Percentiles rank a stretch among this genome's conserved stretches.
Conservation (phyloP, 2,888 invertebrate genomes). For the Tachina fera region DNA sequence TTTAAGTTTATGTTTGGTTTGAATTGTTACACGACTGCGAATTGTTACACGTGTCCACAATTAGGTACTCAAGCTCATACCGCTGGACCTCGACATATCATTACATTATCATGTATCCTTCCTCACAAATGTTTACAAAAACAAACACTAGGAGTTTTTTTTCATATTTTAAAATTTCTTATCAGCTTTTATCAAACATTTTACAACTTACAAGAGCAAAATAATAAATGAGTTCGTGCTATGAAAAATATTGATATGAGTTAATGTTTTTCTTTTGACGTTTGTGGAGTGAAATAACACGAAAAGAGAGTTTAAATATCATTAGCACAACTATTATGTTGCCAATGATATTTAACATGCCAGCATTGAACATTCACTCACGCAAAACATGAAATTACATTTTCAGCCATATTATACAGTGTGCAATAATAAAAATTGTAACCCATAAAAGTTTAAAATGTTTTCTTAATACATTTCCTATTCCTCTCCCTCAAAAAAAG, state of each 20-base stretch:
- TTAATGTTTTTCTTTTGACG: not conserved
- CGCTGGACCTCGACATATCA: not conserved
- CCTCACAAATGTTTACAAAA: not conserved
- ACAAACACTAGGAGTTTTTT: not conserved
- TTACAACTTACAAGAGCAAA: not conserved
- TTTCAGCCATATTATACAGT: not conserved
- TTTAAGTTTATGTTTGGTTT: not conserved
- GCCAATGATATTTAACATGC: constrained; percentile 79
- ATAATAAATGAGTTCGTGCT: constrained; percentile 31
- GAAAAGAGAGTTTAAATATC: constrained; percentile 39
- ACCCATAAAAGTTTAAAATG: not conserved
- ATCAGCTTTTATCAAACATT: constrained; percentile 24
- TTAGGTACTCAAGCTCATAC: not conserved
- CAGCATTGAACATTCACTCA: constrained; percentile 76
- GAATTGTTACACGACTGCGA: not conserved
- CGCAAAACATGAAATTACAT: constrained; percentile 66
- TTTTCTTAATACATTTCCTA: no score
- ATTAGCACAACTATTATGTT: constrained; percentile 73
- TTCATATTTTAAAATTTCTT: constrained; percentile 11
- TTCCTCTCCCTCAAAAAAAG: no score
- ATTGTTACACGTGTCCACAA: constrained; percentile 16
- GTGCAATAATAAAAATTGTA: not conserved
- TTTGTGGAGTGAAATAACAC: not conserved
- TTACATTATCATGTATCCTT: constrained; percentile 4
- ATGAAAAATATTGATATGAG: not conserved